phyloP scores from a whole-genome alignment of 2,888 invertebrate genomes.

The Arge pagana region DNA sequence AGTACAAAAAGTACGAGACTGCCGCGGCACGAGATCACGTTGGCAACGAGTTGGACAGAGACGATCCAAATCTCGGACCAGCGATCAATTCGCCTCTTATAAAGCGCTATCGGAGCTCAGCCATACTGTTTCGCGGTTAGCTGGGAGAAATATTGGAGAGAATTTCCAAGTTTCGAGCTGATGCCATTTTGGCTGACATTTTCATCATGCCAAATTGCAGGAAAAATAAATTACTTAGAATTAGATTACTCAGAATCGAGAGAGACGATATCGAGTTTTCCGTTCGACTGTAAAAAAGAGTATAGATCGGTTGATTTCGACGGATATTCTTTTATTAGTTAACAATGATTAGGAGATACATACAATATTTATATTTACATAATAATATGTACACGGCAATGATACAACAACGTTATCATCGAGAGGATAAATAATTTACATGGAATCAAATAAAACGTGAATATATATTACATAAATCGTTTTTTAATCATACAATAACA shows the following conservation, averaged over 20 bases:
- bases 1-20: conserved; percentile 38
- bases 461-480: conserved; percentile 30
- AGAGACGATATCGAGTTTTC: neutral
- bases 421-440: conserved; percentile 44
- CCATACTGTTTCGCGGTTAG: conserved; percentile 35
- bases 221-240: neutral
- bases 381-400: conserved; percentile 23
- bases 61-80: conserved; percentile 27
- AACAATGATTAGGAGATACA: conserved; percentile 50
- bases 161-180: neutral
- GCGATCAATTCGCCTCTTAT: conserved; percentile 36
- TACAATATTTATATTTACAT: conserved; percentile 46
- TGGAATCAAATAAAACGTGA: conserved; percentile 43
- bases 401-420: conserved; percentile 40
- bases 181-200: too few species aligned
- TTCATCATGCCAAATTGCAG: neutral
- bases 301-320: conserved; percentile 2
- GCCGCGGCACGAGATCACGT: too few species aligned
- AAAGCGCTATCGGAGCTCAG: conserved; percentile 38
- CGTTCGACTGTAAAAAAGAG: neutral
- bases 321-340: conserved; percentile 52
- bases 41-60: conserved; percentile 29
- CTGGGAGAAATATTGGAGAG: conserved; percentile 4
- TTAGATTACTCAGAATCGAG: neutral
- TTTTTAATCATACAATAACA: conserved; percentile 15